Percentiles rank a stretch among this genome's conserved stretches.
phyloP scores from a whole-genome alignment of 1,140 invertebrate genomes.

The Diachasma alloeum region DNA sequence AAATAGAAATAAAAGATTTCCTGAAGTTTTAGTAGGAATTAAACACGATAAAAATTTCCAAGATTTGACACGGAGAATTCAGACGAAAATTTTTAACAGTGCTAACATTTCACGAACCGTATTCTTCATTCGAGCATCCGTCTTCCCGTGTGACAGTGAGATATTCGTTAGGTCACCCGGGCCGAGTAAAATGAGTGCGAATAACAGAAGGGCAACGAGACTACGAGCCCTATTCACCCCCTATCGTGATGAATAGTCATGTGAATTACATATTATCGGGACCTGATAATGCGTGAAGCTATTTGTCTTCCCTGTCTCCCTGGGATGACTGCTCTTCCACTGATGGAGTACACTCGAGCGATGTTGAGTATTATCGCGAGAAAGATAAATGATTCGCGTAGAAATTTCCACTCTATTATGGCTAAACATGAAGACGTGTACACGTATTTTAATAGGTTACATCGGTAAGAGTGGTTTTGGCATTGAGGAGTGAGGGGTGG shows the following conservation, averaged over 20 bases:
- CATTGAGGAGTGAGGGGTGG: too few species aligned
- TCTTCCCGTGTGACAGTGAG: not conserved
- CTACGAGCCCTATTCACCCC: not conserved
- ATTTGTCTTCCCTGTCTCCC: constrained; percentile 27
- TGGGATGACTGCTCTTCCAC: not conserved
- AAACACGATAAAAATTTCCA: too few species aligned
- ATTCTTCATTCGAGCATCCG: too few species aligned
- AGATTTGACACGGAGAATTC: too few species aligned
- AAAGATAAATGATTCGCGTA: constrained; percentile 13
- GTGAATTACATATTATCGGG: constrained; percentile 23
- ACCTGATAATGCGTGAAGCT: constrained; percentile 18
- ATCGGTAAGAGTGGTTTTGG: too few species aligned
- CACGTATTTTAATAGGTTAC: too few species aligned
- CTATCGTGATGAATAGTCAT: constrained; percentile 29
- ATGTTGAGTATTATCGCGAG: not conserved
- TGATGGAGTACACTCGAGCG: not conserved
- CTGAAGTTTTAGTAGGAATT: too few species aligned
- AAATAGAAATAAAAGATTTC: too few species aligned
- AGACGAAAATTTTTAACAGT: too few species aligned
- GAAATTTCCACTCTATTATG: not conserved
- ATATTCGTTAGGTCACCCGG: too few species aligned
- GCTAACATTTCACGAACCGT: too few species aligned
- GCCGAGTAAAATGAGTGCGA: not conserved
- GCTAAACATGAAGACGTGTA: not conserved
- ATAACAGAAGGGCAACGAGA: not conserved